Conservation (phyloP, 2,888 invertebrate genomes). For the Pheosia tremula region DNA sequence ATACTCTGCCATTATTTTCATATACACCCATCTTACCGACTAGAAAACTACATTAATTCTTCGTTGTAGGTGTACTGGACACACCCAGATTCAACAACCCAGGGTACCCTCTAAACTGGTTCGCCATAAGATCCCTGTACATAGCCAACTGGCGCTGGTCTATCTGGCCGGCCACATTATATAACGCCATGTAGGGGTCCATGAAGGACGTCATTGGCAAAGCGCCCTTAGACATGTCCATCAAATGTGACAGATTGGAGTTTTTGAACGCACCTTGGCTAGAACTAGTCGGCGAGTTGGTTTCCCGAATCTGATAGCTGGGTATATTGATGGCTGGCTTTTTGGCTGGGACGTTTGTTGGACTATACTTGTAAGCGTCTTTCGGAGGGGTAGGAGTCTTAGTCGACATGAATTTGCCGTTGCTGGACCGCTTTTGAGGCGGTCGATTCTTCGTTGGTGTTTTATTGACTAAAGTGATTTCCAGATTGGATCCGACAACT, state of each 20-base stretch:
- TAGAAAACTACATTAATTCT: constrained; percentile 49
- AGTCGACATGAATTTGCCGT: constrained; percentile 82
- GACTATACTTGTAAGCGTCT: constrained; percentile 46
- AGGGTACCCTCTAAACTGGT: constrained; percentile 66
- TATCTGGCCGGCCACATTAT: constrained; percentile 68
- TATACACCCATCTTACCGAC: background rate
- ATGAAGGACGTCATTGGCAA: constrained; percentile 55
- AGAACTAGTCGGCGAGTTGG: constrained; percentile 57
- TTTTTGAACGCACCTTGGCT: constrained; percentile 30
- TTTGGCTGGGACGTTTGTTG: constrained; percentile 33
- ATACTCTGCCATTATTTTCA: no score
- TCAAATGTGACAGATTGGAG: constrained; percentile 29
- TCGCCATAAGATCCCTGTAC: constrained; percentile 73
- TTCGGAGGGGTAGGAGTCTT: constrained; percentile 75
- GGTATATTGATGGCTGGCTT: constrained; percentile 62
- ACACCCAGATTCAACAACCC: constrained; percentile 62
- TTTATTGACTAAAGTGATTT: constrained; percentile 88
- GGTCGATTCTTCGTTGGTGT: constrained; percentile 56
- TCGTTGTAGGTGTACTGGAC: constrained; percentile 70
- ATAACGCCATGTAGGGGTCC: constrained; percentile 76
- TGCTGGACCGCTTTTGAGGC: constrained; percentile 79
- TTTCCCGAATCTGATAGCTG: constrained; percentile 68
- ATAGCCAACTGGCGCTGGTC: constrained; percentile 73
- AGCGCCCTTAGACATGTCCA: constrained; percentile 32
- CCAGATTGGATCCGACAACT: constrained; percentile 86